Evolutionary conservation across 2,888 invertebrate genomes (phyloP), one percentile per base, ranked within the genome.

Genomic region (Notodonta dromedarius): DNA sequence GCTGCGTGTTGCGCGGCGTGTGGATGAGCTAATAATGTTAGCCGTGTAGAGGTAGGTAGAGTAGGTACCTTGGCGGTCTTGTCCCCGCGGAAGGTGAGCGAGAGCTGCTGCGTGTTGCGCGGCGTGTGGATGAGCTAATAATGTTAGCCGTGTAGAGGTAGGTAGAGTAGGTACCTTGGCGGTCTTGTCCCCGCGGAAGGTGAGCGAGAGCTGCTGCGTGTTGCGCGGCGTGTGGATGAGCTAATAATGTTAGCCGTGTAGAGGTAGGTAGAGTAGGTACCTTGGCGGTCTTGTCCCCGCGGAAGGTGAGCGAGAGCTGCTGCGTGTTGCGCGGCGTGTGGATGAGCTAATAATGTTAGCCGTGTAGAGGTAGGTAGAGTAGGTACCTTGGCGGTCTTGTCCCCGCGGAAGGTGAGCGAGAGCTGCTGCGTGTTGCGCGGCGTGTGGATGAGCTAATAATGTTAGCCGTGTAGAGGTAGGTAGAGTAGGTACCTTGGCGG

Each of bases 201-300:
- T 97, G 61, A 99, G 95, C 74, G 98, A 96, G 0, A 99, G 98
- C 0, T 96, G 96, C 67, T 98, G 98, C 5, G 99, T 99, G 89
- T 99, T 99, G 40, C 98, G 94, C 0, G 99, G 99, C 93, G 99
- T 99, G 91, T 99, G 98, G 46, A 99, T 96, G 77, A 96, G 95
- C 80, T 24, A 24, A 24, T 24, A 24, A 24, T 24, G 4, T 35
- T 7, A 35, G 0, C 35, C 1, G 35, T 35, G 35, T 35, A 11
- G 54, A 48, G 51, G 56, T 56, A n/a, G n/a, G n/a, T n/a, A n/a
- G n/a, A n/a, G n/a, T n/a, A n/a, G n/a, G n/a, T 63, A 78, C 98
- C 94, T 99, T 99, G 4, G 99, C 99, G 4, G 98, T 99, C 93
- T 99, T 99, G 87, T 99, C 99, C 35, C 99, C 99, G 52, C 98